Percentiles rank a stretch among this genome's conserved stretches.
These are phyloP conservation scores for Neoscelio sp. DNA, from an alignment of 2,888 invertebrate genomes.

Conservation along the genomic window DNA sequence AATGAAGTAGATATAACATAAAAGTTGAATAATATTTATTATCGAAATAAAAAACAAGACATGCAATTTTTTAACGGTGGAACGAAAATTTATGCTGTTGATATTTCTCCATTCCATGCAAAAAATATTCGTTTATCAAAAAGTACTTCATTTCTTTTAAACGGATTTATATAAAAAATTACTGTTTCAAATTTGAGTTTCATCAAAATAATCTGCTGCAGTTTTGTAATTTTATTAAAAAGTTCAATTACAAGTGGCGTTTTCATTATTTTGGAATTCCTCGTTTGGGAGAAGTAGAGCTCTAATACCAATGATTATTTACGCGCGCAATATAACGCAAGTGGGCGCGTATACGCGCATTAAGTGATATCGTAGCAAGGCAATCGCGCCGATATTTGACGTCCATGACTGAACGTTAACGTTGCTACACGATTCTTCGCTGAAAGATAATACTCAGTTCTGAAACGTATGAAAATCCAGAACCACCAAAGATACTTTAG, in stretches of 20 bases:
- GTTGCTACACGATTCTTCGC: slow-evolving; percentile 24
- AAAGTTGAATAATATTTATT: slow-evolving; percentile 1
- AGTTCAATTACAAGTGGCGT: background rate
- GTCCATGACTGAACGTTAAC: slow-evolving; percentile 29
- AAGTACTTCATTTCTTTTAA: too few relatives aligned
- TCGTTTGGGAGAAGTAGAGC: background rate
- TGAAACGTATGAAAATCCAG: slow-evolving; percentile 16
- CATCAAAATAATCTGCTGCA: too few relatives aligned
- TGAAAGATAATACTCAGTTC: slow-evolving; percentile 41
- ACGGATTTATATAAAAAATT: too few relatives aligned
- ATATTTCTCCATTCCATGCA: slow-evolving; percentile 1
- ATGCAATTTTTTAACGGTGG: background rate
- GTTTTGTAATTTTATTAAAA: background rate
- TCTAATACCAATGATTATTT: slow-evolving; percentile 26
- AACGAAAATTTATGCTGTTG: background rate
- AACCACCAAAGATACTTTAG: background rate
- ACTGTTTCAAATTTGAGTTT: too few relatives aligned
- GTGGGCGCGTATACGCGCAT: slow-evolving; percentile 50
- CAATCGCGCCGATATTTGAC: slow-evolving; percentile 54
- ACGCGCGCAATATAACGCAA: slow-evolving; percentile 27
- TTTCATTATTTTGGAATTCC: background rate
- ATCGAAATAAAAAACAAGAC: background rate
- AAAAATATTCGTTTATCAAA: too few relatives aligned
- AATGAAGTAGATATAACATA: background rate
- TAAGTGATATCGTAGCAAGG: slow-evolving; percentile 58